These are phyloP conservation scores for Triplophysa dalaica DNA, from an alignment of 2,113 vertebrate species.

Conservation along the genomic window DNA sequence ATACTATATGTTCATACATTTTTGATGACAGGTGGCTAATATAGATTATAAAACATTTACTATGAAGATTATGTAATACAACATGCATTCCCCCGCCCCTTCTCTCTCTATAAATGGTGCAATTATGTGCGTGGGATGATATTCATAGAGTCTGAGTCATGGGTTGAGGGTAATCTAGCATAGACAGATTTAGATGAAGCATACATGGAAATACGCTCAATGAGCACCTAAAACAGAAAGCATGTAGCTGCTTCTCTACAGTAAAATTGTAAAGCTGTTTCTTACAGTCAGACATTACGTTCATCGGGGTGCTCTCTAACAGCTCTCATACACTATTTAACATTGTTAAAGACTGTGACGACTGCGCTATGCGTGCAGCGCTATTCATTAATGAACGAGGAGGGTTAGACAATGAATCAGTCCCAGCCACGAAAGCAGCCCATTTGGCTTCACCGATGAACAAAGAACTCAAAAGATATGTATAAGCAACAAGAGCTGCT, in stretches of 20 bases:
- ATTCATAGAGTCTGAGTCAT: slow-evolving; percentile 39
- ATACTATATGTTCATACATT: no score
- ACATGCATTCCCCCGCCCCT: slow-evolving; percentile 3
- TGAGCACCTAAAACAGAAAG: neutral
- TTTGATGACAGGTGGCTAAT: neutral
- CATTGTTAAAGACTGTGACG: neutral
- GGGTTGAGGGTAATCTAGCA: slow-evolving; percentile 13
- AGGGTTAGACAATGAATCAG: neutral
- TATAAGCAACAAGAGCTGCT: no score
- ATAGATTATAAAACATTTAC: neutral
- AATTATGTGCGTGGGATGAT: slow-evolving; percentile 21
- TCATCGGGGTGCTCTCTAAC: neutral
- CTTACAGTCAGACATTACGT: neutral
- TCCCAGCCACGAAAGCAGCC: neutral
- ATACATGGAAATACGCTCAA: neutral
- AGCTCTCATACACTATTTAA: neutral
- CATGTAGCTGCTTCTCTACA: neutral
- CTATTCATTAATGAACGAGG: neutral
- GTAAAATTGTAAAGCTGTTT: neutral
- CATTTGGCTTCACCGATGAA: neutral
- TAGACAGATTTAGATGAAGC: slow-evolving; percentile 10
- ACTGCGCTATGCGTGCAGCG: no score
- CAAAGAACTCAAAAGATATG: neutral
- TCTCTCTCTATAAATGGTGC: slow-evolving; percentile 27
- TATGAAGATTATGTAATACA: neutral